phyloP scores from a whole-genome alignment of 2,113 vertebrate species.

The Anolis carolinensis region DNA sequence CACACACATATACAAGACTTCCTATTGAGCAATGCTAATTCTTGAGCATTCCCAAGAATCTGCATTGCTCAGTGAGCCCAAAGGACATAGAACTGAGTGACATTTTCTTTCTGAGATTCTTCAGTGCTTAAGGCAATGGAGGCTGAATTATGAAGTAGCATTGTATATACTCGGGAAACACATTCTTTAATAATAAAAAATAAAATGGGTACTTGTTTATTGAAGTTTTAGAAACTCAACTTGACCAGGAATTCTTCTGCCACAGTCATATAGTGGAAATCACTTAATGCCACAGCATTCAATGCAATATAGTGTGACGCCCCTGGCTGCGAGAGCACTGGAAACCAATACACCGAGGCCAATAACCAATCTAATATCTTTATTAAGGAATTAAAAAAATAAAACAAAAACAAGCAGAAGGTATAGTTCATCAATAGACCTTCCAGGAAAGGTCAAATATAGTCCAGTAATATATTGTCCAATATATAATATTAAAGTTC shows the following conservation, averaged over 20 bases:
- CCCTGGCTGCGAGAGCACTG: no score
- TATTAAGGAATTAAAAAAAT: no score
- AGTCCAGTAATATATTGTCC: no score
- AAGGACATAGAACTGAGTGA: conserved; percentile 11
- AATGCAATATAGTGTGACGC: background rate
- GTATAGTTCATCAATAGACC: no score
- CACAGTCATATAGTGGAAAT: background rate
- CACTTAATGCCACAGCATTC: background rate
- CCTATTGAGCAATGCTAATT: no score
- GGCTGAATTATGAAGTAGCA: conserved; percentile 15
- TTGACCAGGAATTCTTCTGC: background rate
- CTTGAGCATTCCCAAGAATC: background rate
- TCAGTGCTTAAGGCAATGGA: background rate
- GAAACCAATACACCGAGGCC: no score
- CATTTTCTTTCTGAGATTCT: conserved; percentile 37
- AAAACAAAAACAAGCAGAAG: no score
- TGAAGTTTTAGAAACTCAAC: background rate
- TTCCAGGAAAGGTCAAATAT: no score
- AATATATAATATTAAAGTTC: no score
- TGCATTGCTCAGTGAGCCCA: conserved; percentile 16
- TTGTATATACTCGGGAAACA: background rate
- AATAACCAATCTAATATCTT: no score
- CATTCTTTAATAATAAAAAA: background rate
- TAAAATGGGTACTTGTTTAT: background rate
- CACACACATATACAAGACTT: background rate